Base-by-base conservation (phyloP, 64 coral and sea anemone species). In the Pocillopora damicornis region DNA sequence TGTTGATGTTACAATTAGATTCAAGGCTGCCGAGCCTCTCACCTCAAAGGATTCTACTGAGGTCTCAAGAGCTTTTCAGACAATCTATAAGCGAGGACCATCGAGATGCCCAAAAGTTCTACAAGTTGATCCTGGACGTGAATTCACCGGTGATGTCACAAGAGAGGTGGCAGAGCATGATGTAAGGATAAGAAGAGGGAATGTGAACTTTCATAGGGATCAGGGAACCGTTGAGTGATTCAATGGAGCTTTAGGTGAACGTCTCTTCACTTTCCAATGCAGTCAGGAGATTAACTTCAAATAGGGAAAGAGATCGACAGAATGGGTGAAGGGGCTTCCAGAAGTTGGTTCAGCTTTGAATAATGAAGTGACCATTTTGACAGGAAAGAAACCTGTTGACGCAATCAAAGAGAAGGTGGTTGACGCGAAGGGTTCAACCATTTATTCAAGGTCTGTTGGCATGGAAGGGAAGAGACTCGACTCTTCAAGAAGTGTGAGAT, bases 61-160 rank as follows among this genome's bases (percentile, higher is more conserved):
- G 58, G 77, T 89, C 45, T 61, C 77, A n/a, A 38, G n/a, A 25
- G 88, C 88, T 71, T 68, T 89, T 35, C 23, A 64, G 37, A 17
- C 15, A 37, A 80, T 89, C 45, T 89, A 89, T 51, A 69, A 56
- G 68, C 66, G 86, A 45, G 65, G 60, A 36, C 77, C 77, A 37
- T 65, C 77, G 78, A 92, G 64, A 66, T 88, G 36, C 15, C 91
- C 78, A 13, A 88, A 88, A 35, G 45, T 88, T 60, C 51, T 88
- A 37, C 77, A 88, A 56, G 91, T 92, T 80, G 91, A 92, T 77
- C 86, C 86, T 18, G 77, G 86, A 6, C 86, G 75, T 63, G 91
- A 92, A 82, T 88, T 92, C 38, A 73, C 82, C 3, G 86, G 91
- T 22, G 76, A 62, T 12, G 30, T 89, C 1, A 81, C 63, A 15